Conservation (phyloP, 2,888 invertebrate species). For the Subacronicta megacephala region DNA sequence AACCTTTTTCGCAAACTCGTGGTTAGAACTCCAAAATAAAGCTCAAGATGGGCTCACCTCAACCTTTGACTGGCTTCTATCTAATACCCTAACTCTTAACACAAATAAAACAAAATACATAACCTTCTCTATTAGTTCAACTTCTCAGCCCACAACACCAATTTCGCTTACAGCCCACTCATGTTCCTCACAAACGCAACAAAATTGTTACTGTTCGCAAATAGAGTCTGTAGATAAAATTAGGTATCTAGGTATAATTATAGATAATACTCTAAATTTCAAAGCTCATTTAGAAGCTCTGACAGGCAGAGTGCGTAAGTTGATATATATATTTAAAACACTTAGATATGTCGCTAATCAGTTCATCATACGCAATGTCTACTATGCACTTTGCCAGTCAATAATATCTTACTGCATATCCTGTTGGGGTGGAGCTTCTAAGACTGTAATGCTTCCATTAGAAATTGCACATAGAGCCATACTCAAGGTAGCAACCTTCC, state of each 20-base stretch:
- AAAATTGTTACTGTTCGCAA: background rate
- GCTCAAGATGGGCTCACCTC: background rate
- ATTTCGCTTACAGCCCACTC: background rate
- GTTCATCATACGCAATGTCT: background rate
- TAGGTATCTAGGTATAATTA: conserved; percentile 1
- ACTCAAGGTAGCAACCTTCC: conserved; percentile 2
- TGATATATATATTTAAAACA: conserved; percentile 8
- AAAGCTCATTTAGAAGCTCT: background rate
- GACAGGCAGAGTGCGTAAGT: background rate
- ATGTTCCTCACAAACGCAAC: background rate
- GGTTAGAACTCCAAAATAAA: background rate
- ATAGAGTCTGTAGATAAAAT: background rate
- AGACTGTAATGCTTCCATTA: background rate
- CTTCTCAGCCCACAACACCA: background rate
- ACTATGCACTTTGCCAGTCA: background rate
- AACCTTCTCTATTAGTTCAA: background rate
- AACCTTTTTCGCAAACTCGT: background rate
- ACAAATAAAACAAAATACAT: too few relatives aligned
- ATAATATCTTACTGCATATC: background rate
- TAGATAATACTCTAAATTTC: conserved; percentile 4
- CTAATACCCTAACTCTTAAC: background rate
- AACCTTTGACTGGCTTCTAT: background rate
- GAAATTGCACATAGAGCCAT: conserved; percentile 6
- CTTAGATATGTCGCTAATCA: background rate
- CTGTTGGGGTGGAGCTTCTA: conserved; percentile 7